phyloP scores from a whole-genome alignment of 2,888 invertebrate species.

The Actias luna region DNA sequence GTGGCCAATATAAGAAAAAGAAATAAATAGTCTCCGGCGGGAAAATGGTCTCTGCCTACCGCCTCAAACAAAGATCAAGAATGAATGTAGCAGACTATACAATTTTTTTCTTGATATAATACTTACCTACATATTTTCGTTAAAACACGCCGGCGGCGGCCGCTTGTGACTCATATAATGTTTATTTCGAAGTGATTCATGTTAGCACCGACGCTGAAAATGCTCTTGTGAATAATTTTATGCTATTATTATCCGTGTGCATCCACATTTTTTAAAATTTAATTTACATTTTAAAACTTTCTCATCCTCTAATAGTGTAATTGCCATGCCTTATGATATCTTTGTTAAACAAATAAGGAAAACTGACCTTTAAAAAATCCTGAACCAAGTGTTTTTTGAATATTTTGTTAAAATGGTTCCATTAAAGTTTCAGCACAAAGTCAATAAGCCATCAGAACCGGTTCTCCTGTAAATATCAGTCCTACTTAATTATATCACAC shows the following conservation, averaged over 20 bases:
- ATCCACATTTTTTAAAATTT: conserved; percentile 18
- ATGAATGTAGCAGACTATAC: not conserved
- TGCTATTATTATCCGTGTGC: conserved; percentile 29
- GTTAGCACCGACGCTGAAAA: conserved; percentile 34
- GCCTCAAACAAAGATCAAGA: not conserved
- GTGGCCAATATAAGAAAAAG: too few relatives aligned
- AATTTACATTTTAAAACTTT: not conserved
- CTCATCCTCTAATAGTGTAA: not conserved
- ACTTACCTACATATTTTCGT: conserved; percentile 12
- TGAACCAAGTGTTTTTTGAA: too few relatives aligned
- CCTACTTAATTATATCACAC: too few relatives aligned
- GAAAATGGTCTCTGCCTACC: not conserved
- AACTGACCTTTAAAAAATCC: too few relatives aligned
- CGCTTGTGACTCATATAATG: conserved; percentile 38
- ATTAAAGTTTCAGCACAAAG: too few relatives aligned
- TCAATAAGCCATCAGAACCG: too few relatives aligned
- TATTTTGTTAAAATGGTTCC: too few relatives aligned
- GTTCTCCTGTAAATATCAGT: too few relatives aligned
- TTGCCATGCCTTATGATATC: not conserved
- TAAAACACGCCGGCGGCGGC: conserved; percentile 22
- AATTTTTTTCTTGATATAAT: not conserved
- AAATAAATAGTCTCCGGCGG: too few relatives aligned
- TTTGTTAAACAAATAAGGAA: not conserved
- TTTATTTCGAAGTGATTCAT: conserved; percentile 49
- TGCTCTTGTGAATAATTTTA: conserved; percentile 38